These are phyloP conservation scores for Ammospiza caudacuta DNA, from an alignment of 2,113 vertebrate genomes.

Conservation along the genomic window DNA sequence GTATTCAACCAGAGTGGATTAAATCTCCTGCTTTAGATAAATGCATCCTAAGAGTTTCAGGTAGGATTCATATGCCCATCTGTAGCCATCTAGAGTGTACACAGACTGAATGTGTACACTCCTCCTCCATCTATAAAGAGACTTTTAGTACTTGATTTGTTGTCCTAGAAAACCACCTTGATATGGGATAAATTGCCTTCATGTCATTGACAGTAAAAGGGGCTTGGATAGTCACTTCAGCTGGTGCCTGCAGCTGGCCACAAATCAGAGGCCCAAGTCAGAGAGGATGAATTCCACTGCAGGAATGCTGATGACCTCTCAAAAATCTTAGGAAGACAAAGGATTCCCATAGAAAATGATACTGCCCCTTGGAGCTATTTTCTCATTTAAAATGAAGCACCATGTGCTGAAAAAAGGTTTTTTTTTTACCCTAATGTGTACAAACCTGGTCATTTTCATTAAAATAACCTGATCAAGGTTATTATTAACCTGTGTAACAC, in stretches of 20 bases:
- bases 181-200: background rate
- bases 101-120: background rate
- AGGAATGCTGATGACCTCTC: background rate
- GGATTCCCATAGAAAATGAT: background rate
- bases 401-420: background rate
- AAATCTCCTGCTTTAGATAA: background rate
- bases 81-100: background rate
- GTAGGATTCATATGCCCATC: background rate
- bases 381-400: background rate
- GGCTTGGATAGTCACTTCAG: background rate
- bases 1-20: background rate
- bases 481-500: background rate
- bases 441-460: background rate
- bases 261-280: background rate
- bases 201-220: background rate
- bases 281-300: background rate
- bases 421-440: background rate
- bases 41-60: background rate
- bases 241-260: background rate
- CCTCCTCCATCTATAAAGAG: background rate
- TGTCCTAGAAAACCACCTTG: background rate
- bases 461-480: slow-evolving; percentile 1
- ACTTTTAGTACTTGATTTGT: background rate
- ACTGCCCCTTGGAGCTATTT: background rate
- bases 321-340: background rate